phyloP scores from a whole-genome alignment of 2,113 vertebrate species.

The Argyrosomus japonicus region DNA sequence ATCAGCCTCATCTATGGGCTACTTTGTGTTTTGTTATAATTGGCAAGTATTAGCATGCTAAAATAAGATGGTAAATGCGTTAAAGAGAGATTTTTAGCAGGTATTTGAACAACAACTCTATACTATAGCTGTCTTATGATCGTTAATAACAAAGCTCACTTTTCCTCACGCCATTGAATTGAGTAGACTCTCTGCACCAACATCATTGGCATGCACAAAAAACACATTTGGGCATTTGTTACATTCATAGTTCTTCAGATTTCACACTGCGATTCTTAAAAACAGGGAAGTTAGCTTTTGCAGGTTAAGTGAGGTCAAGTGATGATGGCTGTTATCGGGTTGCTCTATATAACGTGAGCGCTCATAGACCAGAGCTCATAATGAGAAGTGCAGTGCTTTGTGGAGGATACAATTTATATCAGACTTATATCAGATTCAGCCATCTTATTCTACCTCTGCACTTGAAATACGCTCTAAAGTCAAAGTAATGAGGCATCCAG shows the following conservation, averaged over 20 bases:
- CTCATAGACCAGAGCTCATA: neutral
- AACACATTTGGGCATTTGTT: neutral
- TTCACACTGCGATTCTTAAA: neutral
- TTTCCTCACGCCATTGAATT: neutral
- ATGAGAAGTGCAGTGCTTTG: neutral
- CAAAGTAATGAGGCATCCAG: neutral
- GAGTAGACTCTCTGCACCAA: neutral
- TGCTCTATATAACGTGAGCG: neutral
- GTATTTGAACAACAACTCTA: neutral
- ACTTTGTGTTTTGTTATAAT: neutral
- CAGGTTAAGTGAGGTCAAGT: neutral
- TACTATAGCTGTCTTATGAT: too few relatives aligned
- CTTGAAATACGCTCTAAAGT: neutral
- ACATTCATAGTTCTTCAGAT: neutral
- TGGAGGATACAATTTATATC: neutral
- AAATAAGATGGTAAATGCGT: neutral
- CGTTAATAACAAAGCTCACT: neutral
- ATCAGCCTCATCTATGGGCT: too few relatives aligned
- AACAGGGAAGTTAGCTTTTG: neutral
- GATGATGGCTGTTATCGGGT: neutral
- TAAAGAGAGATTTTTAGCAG: neutral
- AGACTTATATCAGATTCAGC: neutral
- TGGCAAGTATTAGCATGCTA: neutral
- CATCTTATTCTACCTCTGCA: neutral
- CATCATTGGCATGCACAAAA: neutral